Evolutionary conservation across 2,888 invertebrate genomes (phyloP), one percentile per base, ranked within the genome.

Genomic region (Plebejus anna): DNA sequence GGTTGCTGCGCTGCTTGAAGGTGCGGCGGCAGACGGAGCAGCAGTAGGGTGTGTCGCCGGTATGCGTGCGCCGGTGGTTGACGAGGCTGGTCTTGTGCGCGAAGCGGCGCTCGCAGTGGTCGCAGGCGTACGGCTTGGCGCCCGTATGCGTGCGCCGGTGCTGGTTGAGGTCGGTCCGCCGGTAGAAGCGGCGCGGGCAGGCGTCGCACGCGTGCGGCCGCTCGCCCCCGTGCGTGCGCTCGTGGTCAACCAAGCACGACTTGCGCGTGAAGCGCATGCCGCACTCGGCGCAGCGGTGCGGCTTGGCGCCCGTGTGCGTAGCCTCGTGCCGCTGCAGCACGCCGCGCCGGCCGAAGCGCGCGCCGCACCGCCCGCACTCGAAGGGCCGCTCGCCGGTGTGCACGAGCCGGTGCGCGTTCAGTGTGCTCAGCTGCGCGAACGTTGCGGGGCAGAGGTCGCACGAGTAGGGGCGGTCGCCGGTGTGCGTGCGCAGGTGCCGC

Each of bases 161-260:
- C 32, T 75, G 75, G 57, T 59, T 55, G 55, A 70, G 59, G 42
- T 61, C 51, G 11, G 55, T 66, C 55, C 47, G 22, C 4, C 72
- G 72, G 72, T 11, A 72, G 42, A 72, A 72, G 7, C 47, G n/a
- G 47, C 72, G 72, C 5, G 72, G 72, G 47, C 72, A 42, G 7
- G 11, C 71, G 28, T 79, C 78, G 72, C 81, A 81, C 0, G 75
- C 76, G 72, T 79, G 78, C 9, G 78, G 79, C 36, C 75, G 79
- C 72, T 78, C 79, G 4, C 80, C 79, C 1, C 76, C 78, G 70
- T 81, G 81, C 70, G 77, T 78, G 22, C 78, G 71, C 47, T 72
- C 42, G 72, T 72, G 72, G 22, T 72, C 72, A 22, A 72, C 47
- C 47, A 72, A 28, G 42, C 72, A 42, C 11, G 72, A 28, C 47